A percentile compares a stretch with the other conserved stretches of the same genome.
phyloP scores from a whole-genome alignment of 35 echinoderm and acorn worm species.

The Ptychodera flava region DNA sequence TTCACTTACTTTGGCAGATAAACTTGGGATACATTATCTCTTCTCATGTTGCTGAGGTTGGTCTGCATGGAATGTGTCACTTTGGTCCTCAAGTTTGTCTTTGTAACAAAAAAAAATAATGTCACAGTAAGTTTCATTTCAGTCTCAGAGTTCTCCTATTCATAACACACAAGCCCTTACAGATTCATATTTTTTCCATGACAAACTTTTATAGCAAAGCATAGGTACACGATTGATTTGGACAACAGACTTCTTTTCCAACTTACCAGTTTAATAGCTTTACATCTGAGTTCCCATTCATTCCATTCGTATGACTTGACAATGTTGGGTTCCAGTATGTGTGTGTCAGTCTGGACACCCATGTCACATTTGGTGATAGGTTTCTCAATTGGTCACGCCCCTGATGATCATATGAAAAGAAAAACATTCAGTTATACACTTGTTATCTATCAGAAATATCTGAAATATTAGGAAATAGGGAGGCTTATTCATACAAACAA shows the following conservation, averaged over 20 bases:
- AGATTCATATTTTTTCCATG: no score
- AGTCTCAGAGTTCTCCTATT: no score
- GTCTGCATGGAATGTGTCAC: slow-evolving; percentile 93
- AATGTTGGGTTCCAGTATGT: slow-evolving; percentile 92
- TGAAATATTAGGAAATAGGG: no score
- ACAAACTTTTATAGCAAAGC: no score
- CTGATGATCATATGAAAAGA: slow-evolving; percentile 33
- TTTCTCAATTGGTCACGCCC: slow-evolving; percentile 97
- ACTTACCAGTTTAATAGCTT: slow-evolving; percentile 93
- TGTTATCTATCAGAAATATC: no score
- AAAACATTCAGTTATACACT: no score
- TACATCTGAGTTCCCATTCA: slow-evolving; percentile 90
- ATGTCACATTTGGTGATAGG: slow-evolving; percentile 96
- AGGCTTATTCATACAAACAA: no score
- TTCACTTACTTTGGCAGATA: slow-evolving; percentile 97
- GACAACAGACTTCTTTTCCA: no score
- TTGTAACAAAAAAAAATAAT: slow-evolving; percentile 14
- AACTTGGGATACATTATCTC: slow-evolving; percentile 92
- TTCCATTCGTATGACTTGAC: slow-evolving; percentile 99
- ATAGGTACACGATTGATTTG: no score
- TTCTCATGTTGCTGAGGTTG: slow-evolving; percentile 87
- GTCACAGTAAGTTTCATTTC: no score
- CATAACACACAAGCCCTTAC: no score
- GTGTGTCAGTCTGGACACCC: slow-evolving; percentile 84
- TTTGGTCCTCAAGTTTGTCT: slow-evolving; percentile 85